These are phyloP conservation scores for Dorcus parallelipipedus DNA, from an alignment of 2,888 invertebrate species.

Conservation along the genomic window DNA sequence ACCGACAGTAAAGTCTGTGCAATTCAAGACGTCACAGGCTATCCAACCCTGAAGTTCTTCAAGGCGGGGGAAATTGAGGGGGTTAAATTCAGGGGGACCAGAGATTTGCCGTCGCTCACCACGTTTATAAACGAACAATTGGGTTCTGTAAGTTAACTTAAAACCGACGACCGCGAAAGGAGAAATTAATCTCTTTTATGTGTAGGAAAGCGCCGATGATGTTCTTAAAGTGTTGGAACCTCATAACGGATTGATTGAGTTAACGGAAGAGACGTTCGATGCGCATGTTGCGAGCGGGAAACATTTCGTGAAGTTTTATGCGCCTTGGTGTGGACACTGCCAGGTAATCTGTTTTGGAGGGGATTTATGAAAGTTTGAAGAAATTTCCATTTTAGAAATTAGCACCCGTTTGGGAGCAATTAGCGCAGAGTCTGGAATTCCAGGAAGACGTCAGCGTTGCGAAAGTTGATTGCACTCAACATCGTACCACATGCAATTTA, in stretches of 20 bases:
- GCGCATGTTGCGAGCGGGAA: constrained; percentile 69
- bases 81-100: constrained; percentile 72
- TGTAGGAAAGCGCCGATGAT: constrained; percentile 35
- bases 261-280: constrained; percentile 74
- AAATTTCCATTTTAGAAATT: constrained; percentile 56
- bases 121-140: constrained; percentile 75
- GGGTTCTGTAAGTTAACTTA: constrained; percentile 40
- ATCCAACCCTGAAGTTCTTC: constrained; percentile 72
- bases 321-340: constrained; percentile 89
- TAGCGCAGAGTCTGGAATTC: constrained; percentile 67
- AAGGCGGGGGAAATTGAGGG: constrained; percentile 64
- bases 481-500: constrained; percentile 69
- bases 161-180: not conserved
- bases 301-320: constrained; percentile 89
- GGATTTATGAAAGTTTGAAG: not conserved
- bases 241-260: constrained; percentile 63
- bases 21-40: constrained; percentile 71
- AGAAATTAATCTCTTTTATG: not conserved
- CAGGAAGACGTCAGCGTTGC: constrained; percentile 69
- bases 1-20: constrained; percentile 65
- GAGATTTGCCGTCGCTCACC: constrained; percentile 73
- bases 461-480: constrained; percentile 82
- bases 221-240: constrained; percentile 53
- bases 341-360: constrained; percentile 54
- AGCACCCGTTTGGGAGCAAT: constrained; percentile 80